These are phyloP conservation scores for Drosophila affinis DNA, from an alignment of 2,888 invertebrate genomes.

Conservation along the genomic window DNA sequence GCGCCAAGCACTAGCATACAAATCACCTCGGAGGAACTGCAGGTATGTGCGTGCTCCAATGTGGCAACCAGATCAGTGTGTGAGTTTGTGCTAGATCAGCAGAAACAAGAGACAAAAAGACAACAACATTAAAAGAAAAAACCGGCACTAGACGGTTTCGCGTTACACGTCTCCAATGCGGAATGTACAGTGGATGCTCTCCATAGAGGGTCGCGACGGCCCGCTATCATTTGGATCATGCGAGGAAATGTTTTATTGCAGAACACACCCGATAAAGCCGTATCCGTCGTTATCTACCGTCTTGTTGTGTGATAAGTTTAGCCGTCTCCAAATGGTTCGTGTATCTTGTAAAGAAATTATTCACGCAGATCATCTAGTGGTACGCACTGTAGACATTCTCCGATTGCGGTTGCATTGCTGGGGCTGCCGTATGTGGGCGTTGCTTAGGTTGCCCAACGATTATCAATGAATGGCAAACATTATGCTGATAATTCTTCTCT, in stretches of 20 bases:
- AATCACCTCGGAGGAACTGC: constrained; percentile 89
- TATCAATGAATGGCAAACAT: neutral
- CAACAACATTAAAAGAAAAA: constrained; percentile 1
- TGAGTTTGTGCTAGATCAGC: constrained; percentile 1
- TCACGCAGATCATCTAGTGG: neutral
- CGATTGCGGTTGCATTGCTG: neutral
- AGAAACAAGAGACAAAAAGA: neutral
- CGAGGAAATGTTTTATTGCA: neutral
- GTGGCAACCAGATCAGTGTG: constrained; percentile 1
- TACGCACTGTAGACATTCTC: neutral
- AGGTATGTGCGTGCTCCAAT: constrained; percentile 84
- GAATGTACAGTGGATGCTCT: constrained; percentile 4
- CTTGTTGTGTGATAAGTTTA: neutral
- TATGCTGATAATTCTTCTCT: constrained; percentile 9
- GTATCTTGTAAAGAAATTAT: neutral
- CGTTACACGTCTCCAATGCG: neutral
- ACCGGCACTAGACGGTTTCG: constrained; percentile 4
- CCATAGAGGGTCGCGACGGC: neutral
- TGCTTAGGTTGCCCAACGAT: neutral
- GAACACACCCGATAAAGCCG: neutral
- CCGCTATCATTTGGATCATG: neutral
- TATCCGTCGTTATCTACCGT: neutral
- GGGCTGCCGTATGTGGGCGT: neutral
- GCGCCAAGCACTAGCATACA: constrained; percentile 82
- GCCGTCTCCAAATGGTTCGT: neutral